Conservation (phyloP, 2,113 vertebrate genomes). For the Saguinus imperator region DNA sequence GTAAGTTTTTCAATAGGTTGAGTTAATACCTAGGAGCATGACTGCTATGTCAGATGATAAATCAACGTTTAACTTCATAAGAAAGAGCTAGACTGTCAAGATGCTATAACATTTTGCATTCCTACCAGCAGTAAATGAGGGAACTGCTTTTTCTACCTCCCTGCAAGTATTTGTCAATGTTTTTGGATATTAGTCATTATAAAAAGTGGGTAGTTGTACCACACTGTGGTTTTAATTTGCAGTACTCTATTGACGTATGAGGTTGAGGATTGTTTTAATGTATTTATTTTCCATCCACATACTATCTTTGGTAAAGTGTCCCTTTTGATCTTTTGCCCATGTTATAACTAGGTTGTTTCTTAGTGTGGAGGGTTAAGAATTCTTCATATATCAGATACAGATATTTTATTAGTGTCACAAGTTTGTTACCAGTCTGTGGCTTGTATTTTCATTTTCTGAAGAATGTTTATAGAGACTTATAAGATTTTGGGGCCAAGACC, state of each 20-base stretch:
- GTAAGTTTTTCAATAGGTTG: background rate
- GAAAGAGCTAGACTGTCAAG: background rate
- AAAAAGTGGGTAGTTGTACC: background rate
- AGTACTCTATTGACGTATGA: background rate
- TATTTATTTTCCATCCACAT: background rate
- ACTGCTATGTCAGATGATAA: background rate
- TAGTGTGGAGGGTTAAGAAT: background rate
- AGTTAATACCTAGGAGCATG: background rate
- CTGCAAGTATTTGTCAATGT: background rate
- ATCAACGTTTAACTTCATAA: background rate
- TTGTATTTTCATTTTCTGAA: background rate
- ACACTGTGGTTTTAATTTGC: background rate
- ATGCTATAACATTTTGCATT: background rate
- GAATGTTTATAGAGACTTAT: background rate
- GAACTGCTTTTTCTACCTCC: background rate
- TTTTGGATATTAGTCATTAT: background rate
- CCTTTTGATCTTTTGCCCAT: background rate
- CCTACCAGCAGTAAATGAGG: background rate
- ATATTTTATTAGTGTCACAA: background rate
- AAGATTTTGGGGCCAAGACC: background rate
- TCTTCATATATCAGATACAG: background rate
- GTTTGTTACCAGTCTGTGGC: background rate
- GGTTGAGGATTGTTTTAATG: background rate
- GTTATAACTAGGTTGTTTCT: background rate
- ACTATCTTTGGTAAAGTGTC: background rate